These are phyloP conservation scores for Holcopasites calliopsidis DNA, from an alignment of 1,140 invertebrate species.

Conservation along the genomic window DNA sequence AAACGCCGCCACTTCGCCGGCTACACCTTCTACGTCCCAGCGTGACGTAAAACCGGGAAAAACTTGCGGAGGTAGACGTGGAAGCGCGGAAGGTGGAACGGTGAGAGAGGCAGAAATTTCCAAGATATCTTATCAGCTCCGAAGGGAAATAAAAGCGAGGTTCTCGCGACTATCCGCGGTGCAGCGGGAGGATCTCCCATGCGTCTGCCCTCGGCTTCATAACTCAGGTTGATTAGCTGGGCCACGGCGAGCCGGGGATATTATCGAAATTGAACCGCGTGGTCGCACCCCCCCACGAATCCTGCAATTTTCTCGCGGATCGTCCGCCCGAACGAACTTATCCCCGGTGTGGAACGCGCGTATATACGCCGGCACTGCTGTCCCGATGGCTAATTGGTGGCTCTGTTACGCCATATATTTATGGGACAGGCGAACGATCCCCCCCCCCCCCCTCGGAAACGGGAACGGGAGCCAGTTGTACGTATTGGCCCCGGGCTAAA, in stretches of 20 bases:
- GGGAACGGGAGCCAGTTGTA: conserved; percentile 40
- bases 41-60: not conserved
- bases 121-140: not conserved
- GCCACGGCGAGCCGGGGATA: not conserved
- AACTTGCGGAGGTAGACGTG: not conserved
- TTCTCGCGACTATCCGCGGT: not conserved
- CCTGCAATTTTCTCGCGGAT: conserved; percentile 48
- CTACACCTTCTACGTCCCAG: not conserved
- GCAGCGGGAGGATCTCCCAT: not conserved
- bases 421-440: conserved; percentile 55
- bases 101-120: not conserved
- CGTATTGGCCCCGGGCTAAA: conserved; percentile 45
- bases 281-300: not conserved
- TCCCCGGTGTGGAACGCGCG: not conserved
- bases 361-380: conserved; percentile 50
- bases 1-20: conserved; percentile 5
- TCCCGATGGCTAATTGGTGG: conserved; percentile 64
- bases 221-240: conserved; percentile 28
- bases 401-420: conserved; percentile 62
- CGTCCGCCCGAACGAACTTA: conserved; percentile 42
- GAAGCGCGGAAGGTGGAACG: not conserved
- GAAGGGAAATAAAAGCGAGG: conserved; percentile 21
- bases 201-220: not conserved
- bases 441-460: no score
- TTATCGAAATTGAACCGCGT: conserved; percentile 1